Evolutionary conservation across 2,888 invertebrate species (phyloP), one percentile per base, ranked within the genome.

Genomic region (Odontocerum albicorne): DNA sequence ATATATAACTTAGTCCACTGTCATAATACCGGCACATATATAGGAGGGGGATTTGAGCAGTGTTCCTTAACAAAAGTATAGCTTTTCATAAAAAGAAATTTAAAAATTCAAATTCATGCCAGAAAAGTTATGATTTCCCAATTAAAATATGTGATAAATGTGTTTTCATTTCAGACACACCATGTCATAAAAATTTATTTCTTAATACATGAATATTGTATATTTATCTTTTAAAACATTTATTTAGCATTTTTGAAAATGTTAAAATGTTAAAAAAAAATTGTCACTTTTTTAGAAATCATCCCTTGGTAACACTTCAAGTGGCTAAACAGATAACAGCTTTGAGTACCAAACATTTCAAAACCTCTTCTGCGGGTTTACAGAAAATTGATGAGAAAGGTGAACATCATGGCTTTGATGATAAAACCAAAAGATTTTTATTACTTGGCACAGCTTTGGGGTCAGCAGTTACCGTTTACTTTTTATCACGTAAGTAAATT

Each of bases 371-470:
- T 44, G 15, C 19, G 16, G 32, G 8, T 15, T 49, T 49, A 20
- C 31, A 38, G 15, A 27, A 47, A 35, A 16, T 21, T 35, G 21
- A 16, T 22, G 21, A 44, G 17, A 31, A 44, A 44, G 12, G 17
- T 16, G 32, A 16, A 44, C 7, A 17, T 16, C n/a, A 16, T 1
- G 10, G 20, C 16, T 4, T 4, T 12, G 17, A 17, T 12, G 31
- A 17, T 1, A n/a, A 27, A 17, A n/a, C 13, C 3, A 44, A 44
- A n/a, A 32, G 13, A 10, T 3, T 50, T 8, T 33, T 50, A 15
- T 50, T 50, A n/a, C 32, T 33, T 35, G 50, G 50, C n/a, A 16
- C 19, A 12, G 35, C 33, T n/a, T 13, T 42, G 4, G 50, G 50
- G 10, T 42, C 50, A 16, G 43, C 42, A 4, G 42, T 7, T 4